Evolutionary conservation across 2,113 vertebrate genomes (phyloP).

Genomic region (Pachycephala philippinensis): DNA sequence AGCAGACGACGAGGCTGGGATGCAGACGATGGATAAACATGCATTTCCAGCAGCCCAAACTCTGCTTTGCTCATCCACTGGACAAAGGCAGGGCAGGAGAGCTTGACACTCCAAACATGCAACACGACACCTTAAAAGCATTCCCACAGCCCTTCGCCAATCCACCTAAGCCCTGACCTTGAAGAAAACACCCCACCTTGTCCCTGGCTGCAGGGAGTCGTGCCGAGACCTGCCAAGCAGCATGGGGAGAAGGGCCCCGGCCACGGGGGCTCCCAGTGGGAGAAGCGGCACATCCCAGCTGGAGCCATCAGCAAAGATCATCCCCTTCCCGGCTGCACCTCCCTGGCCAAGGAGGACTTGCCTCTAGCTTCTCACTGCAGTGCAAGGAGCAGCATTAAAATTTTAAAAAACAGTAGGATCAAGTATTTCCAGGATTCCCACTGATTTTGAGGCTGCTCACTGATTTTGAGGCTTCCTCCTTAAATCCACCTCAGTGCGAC

Average conservation of each 20-base stretch:
- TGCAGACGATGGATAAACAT: rapidly evolving
- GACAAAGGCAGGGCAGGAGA: background rate
- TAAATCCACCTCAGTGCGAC: background rate
- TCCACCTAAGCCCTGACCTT: constrained; percentile 21
- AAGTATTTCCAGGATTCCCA: background rate
- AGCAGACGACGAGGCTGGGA: background rate
- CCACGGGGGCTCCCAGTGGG: rapidly evolving
- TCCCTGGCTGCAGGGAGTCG: background rate
- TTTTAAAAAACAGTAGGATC: background rate
- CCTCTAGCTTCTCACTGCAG: background rate
- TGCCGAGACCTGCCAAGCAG: background rate
- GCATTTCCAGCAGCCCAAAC: background rate
- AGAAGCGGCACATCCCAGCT: rapidly evolving
- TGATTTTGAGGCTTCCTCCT: background rate
- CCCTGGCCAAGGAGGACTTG: background rate
- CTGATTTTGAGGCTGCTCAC: background rate
- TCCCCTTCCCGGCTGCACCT: background rate
- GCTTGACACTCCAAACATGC: background rate
- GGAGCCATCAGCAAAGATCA: rapidly evolving
- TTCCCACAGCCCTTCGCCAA: constrained; percentile 29
- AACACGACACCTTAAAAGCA: constrained; percentile 9
- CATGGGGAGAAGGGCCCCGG: background rate
- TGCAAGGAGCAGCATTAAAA: background rate
- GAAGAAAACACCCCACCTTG: constrained; percentile 14
- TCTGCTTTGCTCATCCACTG: rapidly evolving